Evolutionary conservation across 2,113 vertebrate genomes (phyloP), one percentile per base, ranked within the genome.

Genomic region (Nothocercus nigrocapillus): DNA sequence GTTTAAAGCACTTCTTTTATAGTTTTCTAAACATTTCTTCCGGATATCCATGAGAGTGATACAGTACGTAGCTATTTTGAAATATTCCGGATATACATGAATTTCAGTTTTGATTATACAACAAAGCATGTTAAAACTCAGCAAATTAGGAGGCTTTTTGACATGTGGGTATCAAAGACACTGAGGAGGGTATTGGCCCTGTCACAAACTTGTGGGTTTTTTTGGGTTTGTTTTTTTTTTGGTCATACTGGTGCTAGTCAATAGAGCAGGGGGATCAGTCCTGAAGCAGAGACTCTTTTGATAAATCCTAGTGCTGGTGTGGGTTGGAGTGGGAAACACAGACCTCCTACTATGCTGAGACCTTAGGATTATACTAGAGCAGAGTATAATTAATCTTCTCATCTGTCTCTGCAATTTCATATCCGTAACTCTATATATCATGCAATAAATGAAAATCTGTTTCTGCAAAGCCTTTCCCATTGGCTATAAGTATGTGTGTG

Each of bases 391-490:
- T 66, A 2, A 0, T 86, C 34, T 69, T 75, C 88, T 87, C 4
- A 28, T 51, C 66, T 64, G 13, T 53, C 74, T 53, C 74, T 94
- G 69, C 84, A 84, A 56, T 76, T 76, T 40, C 20, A 21, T 53
- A 64, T 56, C 58, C 8, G 3, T 87, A 84, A 66, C 20, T 89
- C 51, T 61, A 0, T 51, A 34, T n/a, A 19, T 54, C 70, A 58
- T 2, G 3, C 45, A 77, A 79, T 82, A 85, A 94, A 62, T 32
- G 24, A 69, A 82, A 79, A 66, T 62, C n/a, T 76, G 30, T 32
- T 82, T 34, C 82, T 82, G 84, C 54, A 85, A 93, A 91, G 20
- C 19, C 34, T 66, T 92, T 78, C 32, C 28, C 27, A 7, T 1
- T 62, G 38, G 38, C 44, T 85, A 91, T 45, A 68, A 84, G 49